Base-by-base conservation (phyloP, 2,113 vertebrate species). In the Boulengeromyrus knoepffleri region DNA sequence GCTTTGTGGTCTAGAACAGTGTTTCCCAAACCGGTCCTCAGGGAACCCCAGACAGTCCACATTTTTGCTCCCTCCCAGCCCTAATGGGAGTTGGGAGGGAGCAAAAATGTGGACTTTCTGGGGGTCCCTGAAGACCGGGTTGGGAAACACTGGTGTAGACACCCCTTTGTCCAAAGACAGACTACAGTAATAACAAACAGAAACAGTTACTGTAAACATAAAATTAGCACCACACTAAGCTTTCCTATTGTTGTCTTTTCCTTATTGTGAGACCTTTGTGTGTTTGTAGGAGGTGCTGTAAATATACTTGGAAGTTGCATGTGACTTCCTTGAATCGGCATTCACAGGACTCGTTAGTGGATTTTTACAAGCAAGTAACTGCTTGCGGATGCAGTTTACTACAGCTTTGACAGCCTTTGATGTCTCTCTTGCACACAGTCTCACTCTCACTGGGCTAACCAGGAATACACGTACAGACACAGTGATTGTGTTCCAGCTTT, bases 1-100 rank as follows among this genome's bases (percentile, higher is more conserved):
- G 88, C 86, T 92, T 56, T 66, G 89, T 88, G 84, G 89, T 88
- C 58, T 70, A 70, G n/a, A 70, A 70, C 62, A 31, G 62, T 70
- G n/a, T 70, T 70, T 70, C 3, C 62, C 10, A 70, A 27, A 10
- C 62, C 12, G 1, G 10, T 27, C n/a, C 27, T 70, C 1, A 27
- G n/a, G 62, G 62, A 70, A 70, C n/a, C 62, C 27, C 27, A 31
- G 62, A 13, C 62, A 31, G 62, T 31, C n/a, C 27, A 13, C 62
- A 31, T 70, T 70, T 70, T 70, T 66, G 9, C 62, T 70, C n/a
- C 62, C 62, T 70, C 9, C 62, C 3, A n/a, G 56, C 56, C 56
- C 24, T 62, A 62, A 24, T n/a, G 56, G 56, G 56, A 21, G 53
- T 21, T 56, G 53, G 53, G 53, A 56, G 19, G 53, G 53, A n/a